These are phyloP conservation scores for Camptogramma bilineatum DNA, from an alignment of 2,888 invertebrate genomes.

Conservation along the genomic window DNA sequence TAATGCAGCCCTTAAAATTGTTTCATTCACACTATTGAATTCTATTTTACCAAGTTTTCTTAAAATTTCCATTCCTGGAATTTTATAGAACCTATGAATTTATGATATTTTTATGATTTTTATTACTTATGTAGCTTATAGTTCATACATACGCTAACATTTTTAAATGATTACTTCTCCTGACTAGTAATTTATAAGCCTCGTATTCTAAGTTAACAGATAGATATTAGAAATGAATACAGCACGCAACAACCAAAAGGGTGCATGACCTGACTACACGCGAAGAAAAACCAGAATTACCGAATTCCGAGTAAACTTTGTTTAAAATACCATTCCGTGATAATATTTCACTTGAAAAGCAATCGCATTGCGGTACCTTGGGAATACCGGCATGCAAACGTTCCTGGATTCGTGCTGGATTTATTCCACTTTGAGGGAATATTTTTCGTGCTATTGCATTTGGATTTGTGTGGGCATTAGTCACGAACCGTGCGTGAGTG, in stretches of 20 bases:
- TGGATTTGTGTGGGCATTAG: constrained; percentile 17
- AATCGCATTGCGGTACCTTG: constrained; percentile 40
- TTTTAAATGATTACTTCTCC: not conserved
- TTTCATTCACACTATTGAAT: no score
- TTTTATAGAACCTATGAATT: no score
- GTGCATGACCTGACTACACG: constrained; percentile 20
- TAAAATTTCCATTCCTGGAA: no score
- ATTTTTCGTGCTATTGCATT: constrained; percentile 22
- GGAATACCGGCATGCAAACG: constrained; percentile 41
- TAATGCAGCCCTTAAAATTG: no score
- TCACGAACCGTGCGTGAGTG: constrained; percentile 18
- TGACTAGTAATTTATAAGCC: not conserved
- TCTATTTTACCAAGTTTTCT: no score
- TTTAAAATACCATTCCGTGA: constrained; percentile 39
- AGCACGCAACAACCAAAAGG: constrained; percentile 21
- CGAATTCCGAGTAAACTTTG: constrained; percentile 29
- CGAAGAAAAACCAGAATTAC: constrained; percentile 24
- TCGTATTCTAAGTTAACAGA: constrained; percentile 1
- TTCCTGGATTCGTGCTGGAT: constrained; percentile 25
- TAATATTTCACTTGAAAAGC: constrained; percentile 42
- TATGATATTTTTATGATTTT: no score
- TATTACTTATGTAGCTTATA: no score
- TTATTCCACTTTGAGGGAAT: constrained; percentile 28
- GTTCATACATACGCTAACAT: not conserved
- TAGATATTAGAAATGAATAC: not conserved